Base-by-base conservation (phyloP, 2,888 invertebrate species). In the Bellardia bayeri region DNA sequence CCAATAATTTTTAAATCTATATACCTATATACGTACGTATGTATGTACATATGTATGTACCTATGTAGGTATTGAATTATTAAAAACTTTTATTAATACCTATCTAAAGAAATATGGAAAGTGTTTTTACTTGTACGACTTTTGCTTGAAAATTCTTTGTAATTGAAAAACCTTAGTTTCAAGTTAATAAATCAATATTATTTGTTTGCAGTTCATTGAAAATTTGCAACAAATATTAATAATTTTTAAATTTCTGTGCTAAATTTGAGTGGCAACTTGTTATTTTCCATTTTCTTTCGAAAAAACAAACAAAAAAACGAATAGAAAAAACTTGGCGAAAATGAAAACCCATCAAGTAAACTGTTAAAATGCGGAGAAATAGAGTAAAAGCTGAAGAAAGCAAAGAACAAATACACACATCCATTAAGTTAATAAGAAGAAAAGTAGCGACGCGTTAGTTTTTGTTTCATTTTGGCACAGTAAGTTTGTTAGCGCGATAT, bases 351-450 rank as follows among this genome's bases (percentile, higher is more conserved):
- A 75, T 74, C 63, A 83, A 83, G 78, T 75, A 76, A 86, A 74
- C 75, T 80, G 72, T 58, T 75, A 80, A 80, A 75, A 76, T 61
- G 54, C 45, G 66, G 40, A 64, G 72, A 56, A 54, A 49, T 58
- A 64, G 45, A 69, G 64, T 54, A 66, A 79, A 72, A 71, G 33
- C 66, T 69, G 16, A 61, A 40, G 51, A 11, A 72, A 58, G n/a
- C 54, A 54, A 45, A 16, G 23, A 23, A 23, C 11, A 37, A 58
- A 71, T n/a, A 63, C 16, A 85, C 61, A 61, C 68, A 80, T 80
- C 84, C 87, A 87, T 87, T 85, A 85, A 85, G 87, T 87, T 87
- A 87, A 87, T 87, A 87, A 85, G 85, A 87, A 84, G 85, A 74
- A 86, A 75, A 78, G 82, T 86, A 66, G 87, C 64, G 85, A 82